A percentile compares a stretch with the other conserved stretches of the same genome.
Conservation (phyloP, 2,888 invertebrate genomes). For the Acronicta aceris region DNA sequence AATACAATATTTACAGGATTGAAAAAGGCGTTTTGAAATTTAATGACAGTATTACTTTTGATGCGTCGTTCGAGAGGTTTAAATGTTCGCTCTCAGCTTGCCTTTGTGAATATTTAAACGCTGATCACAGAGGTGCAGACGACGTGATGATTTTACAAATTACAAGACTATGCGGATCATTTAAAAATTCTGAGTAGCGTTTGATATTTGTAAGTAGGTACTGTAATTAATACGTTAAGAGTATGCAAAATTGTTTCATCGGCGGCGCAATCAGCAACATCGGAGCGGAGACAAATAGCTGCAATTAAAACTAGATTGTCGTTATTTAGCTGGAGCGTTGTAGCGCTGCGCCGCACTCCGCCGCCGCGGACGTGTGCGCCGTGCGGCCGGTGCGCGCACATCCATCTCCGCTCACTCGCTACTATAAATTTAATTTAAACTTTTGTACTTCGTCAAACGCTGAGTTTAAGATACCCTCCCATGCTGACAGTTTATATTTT, state of each 20-base stretch:
- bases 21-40: constrained; percentile 48
- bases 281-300: constrained; percentile 68
- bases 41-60: constrained; percentile 53
- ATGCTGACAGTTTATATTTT: constrained; percentile 68
- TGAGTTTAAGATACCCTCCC: constrained; percentile 61
- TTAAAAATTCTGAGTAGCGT: constrained; percentile 16
- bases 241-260: constrained; percentile 55
- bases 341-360: constrained; percentile 12
- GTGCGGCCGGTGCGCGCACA: constrained; percentile 55
- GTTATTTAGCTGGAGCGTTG: constrained; percentile 68
- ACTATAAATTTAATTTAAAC: constrained; percentile 81
- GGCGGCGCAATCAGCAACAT: constrained; percentile 63
- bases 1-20: constrained; percentile 59
- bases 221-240: constrained; percentile 65
- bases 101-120: constrained; percentile 51
- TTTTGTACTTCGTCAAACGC: constrained; percentile 77
- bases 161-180: constrained; percentile 13
- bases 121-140: constrained; percentile 42
- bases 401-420: constrained; percentile 66
- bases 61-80: constrained; percentile 47
- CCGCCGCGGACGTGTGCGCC: constrained; percentile 60
- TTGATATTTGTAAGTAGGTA: constrained; percentile 19
- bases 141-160: constrained; percentile 36
- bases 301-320: constrained; percentile 79
- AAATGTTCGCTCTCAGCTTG: constrained; percentile 30